Percentiles rank a stretch among this genome's conserved stretches.
phyloP scores from a whole-genome alignment of 2,113 vertebrate species.

The Ahaetulla prasina region DNA sequence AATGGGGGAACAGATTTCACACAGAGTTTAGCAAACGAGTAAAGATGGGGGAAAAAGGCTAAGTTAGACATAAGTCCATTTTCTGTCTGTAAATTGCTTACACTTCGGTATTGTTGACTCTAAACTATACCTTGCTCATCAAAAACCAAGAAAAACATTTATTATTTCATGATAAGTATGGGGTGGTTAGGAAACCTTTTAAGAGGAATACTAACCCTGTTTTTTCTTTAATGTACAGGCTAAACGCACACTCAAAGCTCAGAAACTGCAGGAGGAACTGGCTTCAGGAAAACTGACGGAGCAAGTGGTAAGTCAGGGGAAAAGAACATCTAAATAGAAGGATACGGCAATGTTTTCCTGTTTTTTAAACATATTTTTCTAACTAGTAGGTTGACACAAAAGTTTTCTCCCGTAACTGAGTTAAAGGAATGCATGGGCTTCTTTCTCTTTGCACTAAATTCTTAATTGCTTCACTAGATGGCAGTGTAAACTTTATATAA shows the following conservation, averaged over 20 bases:
- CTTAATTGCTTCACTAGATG: constrained; percentile 23
- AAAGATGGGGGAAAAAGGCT: background rate
- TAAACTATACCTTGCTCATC: background rate
- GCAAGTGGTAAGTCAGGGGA: constrained; percentile 77
- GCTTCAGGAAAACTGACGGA: constrained; percentile 92
- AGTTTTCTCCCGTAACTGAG: background rate
- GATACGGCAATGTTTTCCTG: background rate
- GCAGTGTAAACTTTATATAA: constrained; percentile 10
- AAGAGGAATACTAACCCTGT: background rate
- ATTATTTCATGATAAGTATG: background rate
- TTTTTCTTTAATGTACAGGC: constrained; percentile 70
- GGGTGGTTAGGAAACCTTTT: background rate
- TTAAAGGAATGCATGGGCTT: background rate
- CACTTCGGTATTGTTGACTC: background rate
- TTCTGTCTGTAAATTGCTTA: background rate
- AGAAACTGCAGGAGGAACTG: constrained; percentile 95
- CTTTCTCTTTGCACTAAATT: background rate
- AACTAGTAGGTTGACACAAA: background rate
- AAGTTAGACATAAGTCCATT: background rate
- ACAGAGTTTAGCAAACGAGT: background rate
- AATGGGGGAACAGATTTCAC: background rate
- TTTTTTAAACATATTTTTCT: background rate
- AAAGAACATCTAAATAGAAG: background rate
- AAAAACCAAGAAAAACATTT: background rate
- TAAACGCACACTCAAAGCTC: constrained; percentile 93